phyloP scores from a whole-genome alignment of 2,888 invertebrate genomes.

The Polydrusus tereticollis region DNA sequence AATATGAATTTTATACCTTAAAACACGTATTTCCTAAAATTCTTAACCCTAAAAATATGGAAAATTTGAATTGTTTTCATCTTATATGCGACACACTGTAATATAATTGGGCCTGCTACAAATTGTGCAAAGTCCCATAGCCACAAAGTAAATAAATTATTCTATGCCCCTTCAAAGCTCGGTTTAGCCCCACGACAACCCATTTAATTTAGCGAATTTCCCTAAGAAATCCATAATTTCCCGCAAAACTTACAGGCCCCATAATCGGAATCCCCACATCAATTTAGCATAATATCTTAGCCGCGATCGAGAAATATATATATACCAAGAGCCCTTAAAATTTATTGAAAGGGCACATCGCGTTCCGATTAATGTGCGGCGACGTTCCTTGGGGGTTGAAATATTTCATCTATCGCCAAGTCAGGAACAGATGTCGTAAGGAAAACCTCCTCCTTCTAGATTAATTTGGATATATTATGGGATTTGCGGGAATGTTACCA shows the following conservation, averaged over 20 bases:
- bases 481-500: not conserved
- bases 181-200: not conserved
- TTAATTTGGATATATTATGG: constrained; percentile 3
- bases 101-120: too few species aligned
- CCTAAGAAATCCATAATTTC: not conserved
- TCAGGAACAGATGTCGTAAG: constrained; percentile 21
- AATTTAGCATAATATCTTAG: constrained; percentile 5
- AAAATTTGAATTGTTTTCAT: too few species aligned
- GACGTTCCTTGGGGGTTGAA: not conserved
- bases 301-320: not conserved
- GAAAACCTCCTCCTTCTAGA: constrained; percentile 2
- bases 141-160: not conserved
- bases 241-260: constrained; percentile 11
- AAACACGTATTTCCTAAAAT: too few species aligned
- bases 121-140: too few species aligned
- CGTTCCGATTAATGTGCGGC: constrained; percentile 15
- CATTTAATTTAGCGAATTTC: not conserved
- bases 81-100: too few species aligned
- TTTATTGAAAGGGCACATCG: constrained; percentile 6
- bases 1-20: too few species aligned
- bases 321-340: not conserved
- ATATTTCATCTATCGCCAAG: constrained; percentile 25
- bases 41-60: too few species aligned
- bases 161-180: not conserved
- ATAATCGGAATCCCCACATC: constrained; percentile 21